Evolutionary conservation across 1,140 invertebrate genomes (phyloP).

Genomic region (Pteromalus puparum): DNA sequence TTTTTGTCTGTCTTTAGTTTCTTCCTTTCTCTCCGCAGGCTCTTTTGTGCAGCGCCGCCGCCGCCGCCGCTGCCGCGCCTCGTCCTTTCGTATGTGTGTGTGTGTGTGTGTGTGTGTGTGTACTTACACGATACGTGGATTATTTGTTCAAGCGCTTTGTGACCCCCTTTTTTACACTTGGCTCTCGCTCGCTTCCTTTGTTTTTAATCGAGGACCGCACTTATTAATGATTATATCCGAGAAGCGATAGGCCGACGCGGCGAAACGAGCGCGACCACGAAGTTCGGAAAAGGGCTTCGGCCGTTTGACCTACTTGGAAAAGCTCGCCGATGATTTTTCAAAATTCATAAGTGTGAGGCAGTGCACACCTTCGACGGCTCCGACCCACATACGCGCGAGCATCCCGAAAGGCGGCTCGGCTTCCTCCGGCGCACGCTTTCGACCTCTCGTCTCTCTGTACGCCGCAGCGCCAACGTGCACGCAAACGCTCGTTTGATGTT

Average conservation of each 20-base stretch:
- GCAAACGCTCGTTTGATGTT: conserved; percentile 21
- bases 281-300: no score
- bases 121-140: conserved; percentile 29
- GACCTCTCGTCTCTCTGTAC: not conserved
- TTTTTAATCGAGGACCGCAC: not conserved
- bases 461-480: no score
- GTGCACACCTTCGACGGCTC: not conserved
- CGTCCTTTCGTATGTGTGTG: not conserved
- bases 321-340: not conserved
- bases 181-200: not conserved
- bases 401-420: not conserved
- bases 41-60: not conserved
- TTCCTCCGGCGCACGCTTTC: not conserved
- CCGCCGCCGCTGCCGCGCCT: not conserved
- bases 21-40: not conserved
- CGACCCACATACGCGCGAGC: not conserved
- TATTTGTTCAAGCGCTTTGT: not conserved
- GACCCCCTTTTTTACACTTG: not conserved
- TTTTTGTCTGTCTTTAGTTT: not conserved
- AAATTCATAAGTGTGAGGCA: not conserved
- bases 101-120: no score
- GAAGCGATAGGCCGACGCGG: no score
- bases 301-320: no score
- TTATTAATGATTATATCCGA: not conserved
- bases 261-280: no score